Conservation (phyloP, 92 coral and sea anemone genomes). For the Paramuricea clavata region DNA sequence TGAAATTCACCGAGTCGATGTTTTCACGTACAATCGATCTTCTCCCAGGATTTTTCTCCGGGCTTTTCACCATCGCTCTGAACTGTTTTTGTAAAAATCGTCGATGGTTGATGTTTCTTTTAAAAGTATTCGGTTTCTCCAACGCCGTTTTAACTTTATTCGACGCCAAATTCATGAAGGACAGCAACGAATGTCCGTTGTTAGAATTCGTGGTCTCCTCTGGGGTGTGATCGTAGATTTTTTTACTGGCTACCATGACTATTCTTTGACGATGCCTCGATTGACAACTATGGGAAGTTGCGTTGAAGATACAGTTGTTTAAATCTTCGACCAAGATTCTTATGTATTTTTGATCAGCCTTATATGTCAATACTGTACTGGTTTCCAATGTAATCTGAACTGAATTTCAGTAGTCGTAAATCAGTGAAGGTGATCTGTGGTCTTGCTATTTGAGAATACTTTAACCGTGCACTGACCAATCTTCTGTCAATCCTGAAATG, state of each 20-base stretch:
- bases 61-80: slow-evolving; percentile 35
- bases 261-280: not conserved
- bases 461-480: not conserved
- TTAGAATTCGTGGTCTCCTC: not conserved
- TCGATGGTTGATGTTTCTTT: slow-evolving; percentile 96
- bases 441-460: not conserved
- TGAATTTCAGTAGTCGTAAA: too few species aligned
- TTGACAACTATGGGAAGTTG: not conserved
- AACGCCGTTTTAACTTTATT: slow-evolving; percentile 93
- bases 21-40: not conserved
- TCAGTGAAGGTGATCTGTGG: too few species aligned
- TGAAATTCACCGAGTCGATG: not conserved
- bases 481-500: not conserved
- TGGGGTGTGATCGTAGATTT: not conserved
- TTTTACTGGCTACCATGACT: slow-evolving; percentile 34
- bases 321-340: too few species aligned
- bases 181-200: slow-evolving; percentile 84
- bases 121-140: slow-evolving; percentile 97
- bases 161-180: slow-evolving; percentile 96
- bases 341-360: too few species aligned
- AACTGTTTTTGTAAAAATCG: slow-evolving; percentile 93
- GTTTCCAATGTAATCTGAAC: not conserved
- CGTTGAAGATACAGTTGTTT: not conserved
- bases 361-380: not conserved
- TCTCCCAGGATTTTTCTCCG: not conserved